Conservation (phyloP, 2,113 vertebrate species). For the Gallinago undulata region DNA sequence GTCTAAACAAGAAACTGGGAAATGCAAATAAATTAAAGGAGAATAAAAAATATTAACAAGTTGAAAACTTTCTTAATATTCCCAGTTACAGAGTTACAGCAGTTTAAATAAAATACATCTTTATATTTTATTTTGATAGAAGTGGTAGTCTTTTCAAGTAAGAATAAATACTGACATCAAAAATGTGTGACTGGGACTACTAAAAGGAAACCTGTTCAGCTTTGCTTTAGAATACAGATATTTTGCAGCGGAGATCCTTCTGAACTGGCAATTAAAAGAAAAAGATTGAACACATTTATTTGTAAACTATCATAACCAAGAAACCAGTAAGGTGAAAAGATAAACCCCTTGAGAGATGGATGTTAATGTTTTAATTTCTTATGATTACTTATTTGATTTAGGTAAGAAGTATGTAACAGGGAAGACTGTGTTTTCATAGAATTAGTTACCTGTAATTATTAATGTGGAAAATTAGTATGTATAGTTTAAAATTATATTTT, state of each 20-base stretch:
- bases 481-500: background rate
- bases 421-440: background rate
- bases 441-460: background rate
- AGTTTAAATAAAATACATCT: background rate
- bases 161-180: background rate
- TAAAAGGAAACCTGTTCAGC: background rate
- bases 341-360: background rate
- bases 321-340: background rate
- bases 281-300: background rate
- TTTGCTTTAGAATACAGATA: background rate
- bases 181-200: background rate
- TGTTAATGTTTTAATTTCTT: background rate
- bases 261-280: background rate
- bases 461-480: background rate
- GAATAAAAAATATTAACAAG: background rate
- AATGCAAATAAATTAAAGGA: slow-evolving; percentile 41
- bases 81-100: background rate
- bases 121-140: background rate
- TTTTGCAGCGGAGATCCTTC: background rate
- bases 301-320: background rate
- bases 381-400: background rate
- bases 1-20: slow-evolving; percentile 4
- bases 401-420: background rate
- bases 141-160: background rate
- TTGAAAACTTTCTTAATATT: slow-evolving; percentile 7